Percentiles rank a stretch among this genome's conserved stretches.
Evolutionary conservation across 2,113 vertebrate species (phyloP).

Genomic region (Boleophthalmus pectinirostris): DNA sequence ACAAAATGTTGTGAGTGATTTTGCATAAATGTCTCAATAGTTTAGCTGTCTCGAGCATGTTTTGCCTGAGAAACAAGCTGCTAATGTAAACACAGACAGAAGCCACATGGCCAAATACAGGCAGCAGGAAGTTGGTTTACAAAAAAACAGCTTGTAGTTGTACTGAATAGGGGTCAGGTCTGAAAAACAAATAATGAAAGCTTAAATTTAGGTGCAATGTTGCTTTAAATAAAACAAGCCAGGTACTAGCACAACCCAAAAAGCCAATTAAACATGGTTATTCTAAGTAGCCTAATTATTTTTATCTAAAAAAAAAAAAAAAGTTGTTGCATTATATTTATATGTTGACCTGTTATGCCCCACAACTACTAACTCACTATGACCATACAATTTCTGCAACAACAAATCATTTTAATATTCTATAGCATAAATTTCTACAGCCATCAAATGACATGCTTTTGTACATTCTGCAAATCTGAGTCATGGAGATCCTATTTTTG

Average conservation of each 20-base stretch:
- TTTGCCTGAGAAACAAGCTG: not conserved
- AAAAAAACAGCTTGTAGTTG: not conserved
- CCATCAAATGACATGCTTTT: too few relatives aligned
- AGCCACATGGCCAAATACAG: not conserved
- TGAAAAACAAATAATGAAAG: not conserved
- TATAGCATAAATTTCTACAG: too few relatives aligned
- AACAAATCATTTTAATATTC: too few relatives aligned
- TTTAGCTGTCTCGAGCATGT: not conserved
- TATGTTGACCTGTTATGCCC: not conserved
- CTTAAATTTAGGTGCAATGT: not conserved
- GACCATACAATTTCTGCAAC: too few relatives aligned
- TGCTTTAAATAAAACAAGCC: not conserved
- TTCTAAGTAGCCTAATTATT: not conserved
- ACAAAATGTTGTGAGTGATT: too few relatives aligned
- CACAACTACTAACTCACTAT: too few relatives aligned
- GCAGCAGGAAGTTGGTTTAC: constrained; percentile 2
- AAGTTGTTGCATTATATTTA: not conserved
- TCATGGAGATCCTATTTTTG: too few relatives aligned
- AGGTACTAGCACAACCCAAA: not conserved
- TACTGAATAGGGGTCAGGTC: not conserved
- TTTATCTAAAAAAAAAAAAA: not conserved
- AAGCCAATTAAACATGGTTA: not conserved
- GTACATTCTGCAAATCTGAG: too few relatives aligned
- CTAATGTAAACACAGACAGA: not conserved
- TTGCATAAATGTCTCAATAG: not conserved